Percentiles rank a stretch among this genome's conserved stretches.
Evolutionary conservation across 1,140 invertebrate genomes (phyloP).

Genomic region (Formica selysi): DNA sequence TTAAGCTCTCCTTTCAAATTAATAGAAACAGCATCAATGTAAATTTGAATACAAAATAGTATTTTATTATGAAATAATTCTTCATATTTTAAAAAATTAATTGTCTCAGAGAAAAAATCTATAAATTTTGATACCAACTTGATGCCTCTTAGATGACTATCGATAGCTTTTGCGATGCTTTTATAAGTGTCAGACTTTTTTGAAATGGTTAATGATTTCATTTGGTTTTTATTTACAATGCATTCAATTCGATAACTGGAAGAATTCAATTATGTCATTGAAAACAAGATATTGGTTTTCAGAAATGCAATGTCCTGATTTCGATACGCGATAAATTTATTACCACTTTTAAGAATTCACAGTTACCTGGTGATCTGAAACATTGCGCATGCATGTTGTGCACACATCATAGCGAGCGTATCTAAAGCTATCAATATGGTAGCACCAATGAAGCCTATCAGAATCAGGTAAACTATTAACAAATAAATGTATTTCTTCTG

Average conservation of each 20-base stretch:
- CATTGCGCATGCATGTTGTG: constrained; percentile 45
- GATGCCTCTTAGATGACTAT: constrained; percentile 38
- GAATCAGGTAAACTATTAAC: not conserved
- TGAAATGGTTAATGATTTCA: not conserved
- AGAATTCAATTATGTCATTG: not conserved
- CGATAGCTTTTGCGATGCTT: constrained; percentile 14
- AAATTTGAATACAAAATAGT: constrained; percentile 9
- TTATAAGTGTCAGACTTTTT: not conserved
- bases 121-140: constrained; percentile 27
- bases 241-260: constrained; percentile 46
- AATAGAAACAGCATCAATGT: not conserved
- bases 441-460: not conserved
- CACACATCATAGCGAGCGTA: not conserved
- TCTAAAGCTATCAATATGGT: not conserved
- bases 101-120: not conserved
- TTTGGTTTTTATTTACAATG: constrained; percentile 9
- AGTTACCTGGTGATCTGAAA: constrained; percentile 52
- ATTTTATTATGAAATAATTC: not conserved
- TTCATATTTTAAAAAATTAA: not conserved
- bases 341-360: not conserved
- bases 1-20: not conserved
- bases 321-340: not conserved
- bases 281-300: not conserved
- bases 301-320: too few relatives aligned
- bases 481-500: not conserved